Base-by-base conservation (phyloP, 2,888 invertebrate species). In the Tetragnatha montana region DNA sequence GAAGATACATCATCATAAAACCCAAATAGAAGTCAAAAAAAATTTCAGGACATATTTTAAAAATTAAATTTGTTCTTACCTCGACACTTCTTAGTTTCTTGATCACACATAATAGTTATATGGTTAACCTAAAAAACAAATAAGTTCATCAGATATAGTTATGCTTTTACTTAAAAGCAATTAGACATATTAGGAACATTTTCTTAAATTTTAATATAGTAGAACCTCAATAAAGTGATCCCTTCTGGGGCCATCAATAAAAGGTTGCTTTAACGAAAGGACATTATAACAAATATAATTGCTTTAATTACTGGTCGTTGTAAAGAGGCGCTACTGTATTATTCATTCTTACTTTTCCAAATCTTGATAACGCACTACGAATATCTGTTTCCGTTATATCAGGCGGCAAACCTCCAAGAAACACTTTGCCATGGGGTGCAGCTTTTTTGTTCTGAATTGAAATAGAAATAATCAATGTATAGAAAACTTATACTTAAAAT, bases 61-160 rank as follows among this genome's bases (percentile, higher is more conserved):
- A 60, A 60, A 60, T 60, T 21, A n/a, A 69, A 69, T n/a, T 49
- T 19, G 12, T 10, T 60, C 60, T 95, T 94, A 97, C 97, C 98
- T 95, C 98, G 95, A 51, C 98, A 98, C 95, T 98, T 97, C 94
- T 98, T 98, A 94, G 98, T 98, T 94, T 98, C 98, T 94, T 98
- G 98, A 93, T 98, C 98, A 93, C 98, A 98, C 98, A 98, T 98
- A 93, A 98, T 98, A 92, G 98, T 98, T 78, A 98, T 98, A 94
- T 98, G 98, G 95, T 97, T 97, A 91, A 98, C 92, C 92, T 92
- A 73, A 35, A 35, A 35, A 35, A 35, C 4, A 35, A 35, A 35
- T 35, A 35, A 35, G 35, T 35, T 35, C 1, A 35, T 35, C 35
- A 35, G 4, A 1, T 35, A 35, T 2, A 35, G 4, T 35, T 2